Base-by-base conservation (phyloP, 2,888 invertebrate species). In the Nebria salina region DNA sequence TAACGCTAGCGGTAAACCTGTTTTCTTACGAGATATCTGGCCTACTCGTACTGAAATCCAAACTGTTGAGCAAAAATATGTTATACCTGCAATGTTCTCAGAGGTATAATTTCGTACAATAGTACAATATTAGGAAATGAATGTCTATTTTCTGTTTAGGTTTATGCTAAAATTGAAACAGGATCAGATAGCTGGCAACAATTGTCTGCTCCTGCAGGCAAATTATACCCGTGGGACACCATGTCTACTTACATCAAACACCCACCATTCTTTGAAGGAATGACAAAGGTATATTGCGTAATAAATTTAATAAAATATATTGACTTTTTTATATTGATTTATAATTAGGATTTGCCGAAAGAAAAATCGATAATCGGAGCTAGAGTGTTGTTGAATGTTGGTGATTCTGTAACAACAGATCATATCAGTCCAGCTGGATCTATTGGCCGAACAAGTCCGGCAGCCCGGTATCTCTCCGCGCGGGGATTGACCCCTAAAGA, bases 381-480 rank as follows among this genome's bases (percentile, higher is more conserved):
- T 0, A 91, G 95, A 70, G 97, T 95, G 65, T 90, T 99, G 34
- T 91, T 99, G 0, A 93, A 95, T 86, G 91, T 99, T 83, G 97
- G 97, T 0, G 99, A 99, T 89, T 98, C 98, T 0, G 98, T 99
- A 7, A 99, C 99, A 42, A 99, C 99, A 0, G 99, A 99, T 90
- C 99, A 99, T 89, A 99, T 99, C 83, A 98, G 98, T 1, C 99
- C 99, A 0, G 99, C 99, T 25, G 99, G 99, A 4, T 97, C 98
- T 82, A 99, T 99, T 86, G 97, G 98, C 0, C 91, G 98, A 78
- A 98, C 95, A 88, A 98, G 98, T 77, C 95, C 98, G 0, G 98
- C 99, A 0, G 98, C 98, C 0, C 90, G 96, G 86, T 97, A 93
- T 88, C 90, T 98, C 13, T 92, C 94, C 0, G 89, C 89, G 81